Conservation (phyloP, 2,113 vertebrate genomes). For the Falco punctatus region DNA sequence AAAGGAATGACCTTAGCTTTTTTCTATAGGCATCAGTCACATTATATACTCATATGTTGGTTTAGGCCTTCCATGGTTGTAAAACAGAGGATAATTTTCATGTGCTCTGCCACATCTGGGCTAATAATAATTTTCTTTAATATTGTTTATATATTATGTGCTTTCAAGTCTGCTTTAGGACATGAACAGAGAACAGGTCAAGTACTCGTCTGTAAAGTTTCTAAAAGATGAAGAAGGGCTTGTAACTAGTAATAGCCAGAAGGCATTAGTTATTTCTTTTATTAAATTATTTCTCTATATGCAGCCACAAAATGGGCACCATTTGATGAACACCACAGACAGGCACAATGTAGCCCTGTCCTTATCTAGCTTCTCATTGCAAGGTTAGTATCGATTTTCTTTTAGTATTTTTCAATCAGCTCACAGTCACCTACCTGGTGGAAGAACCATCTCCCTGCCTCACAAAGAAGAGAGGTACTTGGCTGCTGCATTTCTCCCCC, state of each 20-base stretch:
- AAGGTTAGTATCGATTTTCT: slow-evolving; percentile 41
- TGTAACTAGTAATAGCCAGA: neutral
- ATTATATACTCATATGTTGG: neutral
- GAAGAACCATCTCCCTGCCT: neutral
- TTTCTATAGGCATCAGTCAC: neutral
- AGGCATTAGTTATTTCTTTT: neutral
- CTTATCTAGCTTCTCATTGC: slow-evolving; percentile 1
- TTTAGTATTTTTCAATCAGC: neutral
- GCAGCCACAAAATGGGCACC: neutral
- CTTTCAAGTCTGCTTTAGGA: neutral
- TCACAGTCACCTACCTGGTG: neutral
- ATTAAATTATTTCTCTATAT: neutral
- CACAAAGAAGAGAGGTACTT: neutral
- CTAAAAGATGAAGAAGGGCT: neutral
- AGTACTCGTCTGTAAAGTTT: neutral
- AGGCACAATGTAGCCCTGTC: neutral
- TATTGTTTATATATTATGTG: neutral
- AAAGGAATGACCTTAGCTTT: neutral
- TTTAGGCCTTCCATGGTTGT: neutral
- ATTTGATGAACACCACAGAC: slow-evolving; percentile 12
- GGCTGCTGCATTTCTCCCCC: neutral
- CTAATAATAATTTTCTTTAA: neutral
- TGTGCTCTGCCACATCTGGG: neutral
- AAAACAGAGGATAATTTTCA: neutral
- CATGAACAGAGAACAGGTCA: neutral